Conservation (phyloP, 2,888 invertebrate genomes). For the Clostera curtula region DNA sequence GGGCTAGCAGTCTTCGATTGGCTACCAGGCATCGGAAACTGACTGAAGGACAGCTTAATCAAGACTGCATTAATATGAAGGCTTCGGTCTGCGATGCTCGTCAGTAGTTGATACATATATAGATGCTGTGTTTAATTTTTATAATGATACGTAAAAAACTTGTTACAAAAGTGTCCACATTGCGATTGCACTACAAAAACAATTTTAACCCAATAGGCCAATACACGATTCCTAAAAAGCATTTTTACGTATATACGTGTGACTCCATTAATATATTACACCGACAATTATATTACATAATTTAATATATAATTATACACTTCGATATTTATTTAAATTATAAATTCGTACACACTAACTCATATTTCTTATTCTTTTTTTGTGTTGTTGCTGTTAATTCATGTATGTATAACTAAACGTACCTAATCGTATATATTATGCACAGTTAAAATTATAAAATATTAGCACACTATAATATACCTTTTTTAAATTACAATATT, state of each 20-base stretch:
- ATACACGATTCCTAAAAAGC: conserved; percentile 41
- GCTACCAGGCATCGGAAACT: too few species aligned
- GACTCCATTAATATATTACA: too few species aligned
- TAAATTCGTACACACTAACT: conserved; percentile 62
- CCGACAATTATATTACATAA: conserved; percentile 31
- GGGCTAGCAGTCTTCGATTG: too few species aligned
- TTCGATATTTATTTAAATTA: conserved; percentile 43
- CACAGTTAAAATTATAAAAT: conserved; percentile 46
- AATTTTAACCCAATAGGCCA: conserved; percentile 37
- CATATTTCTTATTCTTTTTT: conserved; percentile 36
- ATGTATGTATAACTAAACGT: conserved; percentile 33
- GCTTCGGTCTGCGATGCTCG: too few species aligned
- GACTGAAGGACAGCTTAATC: too few species aligned
- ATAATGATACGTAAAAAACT: conserved; percentile 7
- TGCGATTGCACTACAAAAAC: conserved; percentile 8
- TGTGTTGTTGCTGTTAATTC: conserved; percentile 14
- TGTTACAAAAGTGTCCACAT: conserved; percentile 11
- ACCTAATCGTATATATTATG: conserved; percentile 38
- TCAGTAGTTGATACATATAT: too few species aligned
- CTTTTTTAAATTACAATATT: conserved; percentile 29
- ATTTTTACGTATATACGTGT: conserved; percentile 62
- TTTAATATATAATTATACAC: conserved; percentile 33
- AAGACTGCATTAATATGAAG: too few species aligned
- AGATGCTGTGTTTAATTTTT: too few species aligned
- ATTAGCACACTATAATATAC: conserved; percentile 40